Evolutionary conservation across 2,888 invertebrate species (phyloP).

Genomic region (Campaea margaritaria): DNA sequence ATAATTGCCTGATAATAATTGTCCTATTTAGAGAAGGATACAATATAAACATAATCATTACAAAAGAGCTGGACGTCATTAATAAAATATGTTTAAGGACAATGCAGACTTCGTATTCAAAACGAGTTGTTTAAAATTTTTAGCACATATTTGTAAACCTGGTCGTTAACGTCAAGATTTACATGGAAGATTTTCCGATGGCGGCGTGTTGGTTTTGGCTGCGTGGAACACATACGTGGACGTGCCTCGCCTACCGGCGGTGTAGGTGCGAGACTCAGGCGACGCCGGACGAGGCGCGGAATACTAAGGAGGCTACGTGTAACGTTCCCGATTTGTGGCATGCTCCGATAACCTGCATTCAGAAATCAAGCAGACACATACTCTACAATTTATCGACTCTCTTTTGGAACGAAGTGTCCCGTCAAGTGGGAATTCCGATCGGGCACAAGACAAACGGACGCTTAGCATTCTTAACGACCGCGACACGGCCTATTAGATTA

Average conservation of each 20-base stretch:
- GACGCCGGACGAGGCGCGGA: constrained; percentile 67
- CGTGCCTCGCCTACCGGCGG: constrained; percentile 77
- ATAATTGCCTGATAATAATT: too few species aligned
- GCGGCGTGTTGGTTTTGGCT: constrained; percentile 77
- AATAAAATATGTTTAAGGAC: constrained; percentile 9
- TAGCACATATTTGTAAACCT: constrained; percentile 77
- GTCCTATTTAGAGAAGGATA: too few species aligned
- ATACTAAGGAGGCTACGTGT: constrained; percentile 81
- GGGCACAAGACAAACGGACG: constrained; percentile 59
- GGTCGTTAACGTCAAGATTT: constrained; percentile 83
- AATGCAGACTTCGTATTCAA: constrained; percentile 34
- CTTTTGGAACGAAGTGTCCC: constrained; percentile 69
- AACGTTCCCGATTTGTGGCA: constrained; percentile 80
- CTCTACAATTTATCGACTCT: constrained; percentile 80
- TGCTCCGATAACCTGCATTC: constrained; percentile 84
- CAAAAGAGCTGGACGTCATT: not conserved
- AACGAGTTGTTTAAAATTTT: constrained; percentile 65
- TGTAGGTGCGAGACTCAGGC: constrained; percentile 72
- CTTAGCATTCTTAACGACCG: constrained; percentile 59
- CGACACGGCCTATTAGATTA: constrained; percentile 45
- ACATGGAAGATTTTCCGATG: constrained; percentile 81
- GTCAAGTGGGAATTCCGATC: constrained; percentile 63
- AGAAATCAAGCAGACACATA: constrained; percentile 80
- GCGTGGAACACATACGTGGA: constrained; percentile 82
- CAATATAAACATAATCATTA: too few species aligned